These are phyloP conservation scores for Egretta garzetta DNA, from an alignment of 2,113 vertebrate genomes.

Conservation along the genomic window DNA sequence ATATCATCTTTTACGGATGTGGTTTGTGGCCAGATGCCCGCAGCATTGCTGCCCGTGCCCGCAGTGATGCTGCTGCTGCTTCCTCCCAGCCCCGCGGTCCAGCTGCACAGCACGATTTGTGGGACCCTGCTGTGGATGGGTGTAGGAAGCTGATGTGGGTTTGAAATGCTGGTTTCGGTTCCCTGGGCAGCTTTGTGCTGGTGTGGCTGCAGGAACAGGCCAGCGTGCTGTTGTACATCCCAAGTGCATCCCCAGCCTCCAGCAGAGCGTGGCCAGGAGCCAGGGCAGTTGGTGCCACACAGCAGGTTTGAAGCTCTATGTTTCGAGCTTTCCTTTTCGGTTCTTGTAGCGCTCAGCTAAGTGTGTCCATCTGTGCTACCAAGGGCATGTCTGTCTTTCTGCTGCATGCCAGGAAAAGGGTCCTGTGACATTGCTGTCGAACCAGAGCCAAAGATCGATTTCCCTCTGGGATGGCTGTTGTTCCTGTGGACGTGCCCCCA, in stretches of 20 bases:
- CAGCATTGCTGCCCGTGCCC: neutral
- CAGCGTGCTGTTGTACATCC: rapidly evolving
- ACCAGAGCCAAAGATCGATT: neutral
- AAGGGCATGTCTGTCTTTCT: neutral
- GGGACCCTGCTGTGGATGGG: neutral
- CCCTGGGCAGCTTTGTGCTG: neutral
- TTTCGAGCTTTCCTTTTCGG: neutral
- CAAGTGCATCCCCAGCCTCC: neutral
- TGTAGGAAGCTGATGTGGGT: neutral
- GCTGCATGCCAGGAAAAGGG: neutral
- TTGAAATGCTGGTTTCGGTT: neutral
- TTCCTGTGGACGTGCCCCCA: neutral
- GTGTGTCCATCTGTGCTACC: neutral
- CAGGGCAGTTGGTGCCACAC: rapidly evolving
- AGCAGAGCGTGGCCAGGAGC: rapidly evolving
- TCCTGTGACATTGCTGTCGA: neutral
- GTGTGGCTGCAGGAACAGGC: neutral
- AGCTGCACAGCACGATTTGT: rapidly evolving
- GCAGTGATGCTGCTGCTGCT: neutral
- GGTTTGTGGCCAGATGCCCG: neutral
- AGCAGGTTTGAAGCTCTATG: rapidly evolving
- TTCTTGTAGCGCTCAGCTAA: neutral
- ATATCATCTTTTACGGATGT: neutral
- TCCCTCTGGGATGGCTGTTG: neutral
- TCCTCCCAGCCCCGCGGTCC: neutral